phyloP scores from a whole-genome alignment of 1,140 invertebrate genomes.

The Ericerus pela region DNA sequence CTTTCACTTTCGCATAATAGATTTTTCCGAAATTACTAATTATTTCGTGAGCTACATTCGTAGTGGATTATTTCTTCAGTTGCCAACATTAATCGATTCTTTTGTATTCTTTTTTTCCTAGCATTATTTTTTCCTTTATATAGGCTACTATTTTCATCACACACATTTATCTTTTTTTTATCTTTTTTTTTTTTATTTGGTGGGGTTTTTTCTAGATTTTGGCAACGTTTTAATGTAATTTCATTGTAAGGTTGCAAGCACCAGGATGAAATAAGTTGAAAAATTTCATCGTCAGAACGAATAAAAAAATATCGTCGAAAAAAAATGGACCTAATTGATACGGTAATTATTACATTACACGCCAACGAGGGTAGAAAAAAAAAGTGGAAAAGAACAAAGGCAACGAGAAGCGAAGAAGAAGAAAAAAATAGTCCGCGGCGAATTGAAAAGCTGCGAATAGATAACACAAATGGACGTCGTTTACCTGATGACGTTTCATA shows the following conservation, averaged over 20 bases:
- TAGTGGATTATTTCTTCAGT: background rate
- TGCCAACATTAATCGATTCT: constrained; percentile 9
- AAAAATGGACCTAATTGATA: constrained; percentile 8
- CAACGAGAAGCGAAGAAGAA: too few relatives aligned
- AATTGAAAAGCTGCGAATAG: background rate
- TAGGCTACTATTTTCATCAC: too few relatives aligned
- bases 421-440: too few relatives aligned
- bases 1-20: background rate
- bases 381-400: too few relatives aligned
- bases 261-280: constrained; percentile 1
- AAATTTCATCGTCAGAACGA: too few relatives aligned
- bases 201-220: background rate
- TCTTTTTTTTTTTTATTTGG: too few relatives aligned
- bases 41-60: background rate
- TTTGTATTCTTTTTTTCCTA: constrained; percentile 8
- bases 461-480: background rate
- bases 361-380: background rate
- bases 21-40: constrained; percentile 7
- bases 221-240: constrained; percentile 7
- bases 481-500: constrained; percentile 12
- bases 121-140: background rate
- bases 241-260: background rate
- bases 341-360: constrained; percentile 7
- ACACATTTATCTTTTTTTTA: background rate
- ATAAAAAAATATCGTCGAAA: too few relatives aligned